Conservation (phyloP, 2,888 invertebrate species). For the Volucella zonaria region DNA sequence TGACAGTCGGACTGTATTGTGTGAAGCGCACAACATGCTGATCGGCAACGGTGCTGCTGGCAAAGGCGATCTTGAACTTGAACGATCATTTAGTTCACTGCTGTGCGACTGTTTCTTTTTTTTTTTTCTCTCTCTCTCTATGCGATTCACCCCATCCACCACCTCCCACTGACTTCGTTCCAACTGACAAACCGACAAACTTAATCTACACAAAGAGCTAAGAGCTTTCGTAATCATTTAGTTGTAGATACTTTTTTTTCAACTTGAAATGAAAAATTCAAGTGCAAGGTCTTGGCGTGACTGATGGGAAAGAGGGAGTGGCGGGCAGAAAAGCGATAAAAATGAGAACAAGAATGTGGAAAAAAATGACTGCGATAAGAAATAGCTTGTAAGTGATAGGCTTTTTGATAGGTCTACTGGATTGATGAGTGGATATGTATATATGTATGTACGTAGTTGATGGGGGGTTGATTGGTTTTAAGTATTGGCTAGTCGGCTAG, state of each 20-base stretch:
- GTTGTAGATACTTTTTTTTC: constrained; percentile 34
- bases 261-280: constrained; percentile 46
- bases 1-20: constrained; percentile 31
- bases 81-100: constrained; percentile 61
- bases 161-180: constrained; percentile 8
- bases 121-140: background rate
- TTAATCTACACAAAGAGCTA: constrained; percentile 50
- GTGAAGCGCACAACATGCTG: constrained; percentile 48
- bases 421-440: constrained; percentile 23
- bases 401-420: constrained; percentile 26
- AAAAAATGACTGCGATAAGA: constrained; percentile 29
- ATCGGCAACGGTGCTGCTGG: background rate
- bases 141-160: background rate
- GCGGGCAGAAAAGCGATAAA: constrained; percentile 17
- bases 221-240: constrained; percentile 65
- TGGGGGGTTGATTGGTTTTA: background rate
- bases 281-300: constrained; percentile 61
- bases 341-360: constrained; percentile 10
- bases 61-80: constrained; percentile 71
- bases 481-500: constrained; percentile 7
- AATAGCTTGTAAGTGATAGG: constrained; percentile 10
- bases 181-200: constrained; percentile 40
- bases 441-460: background rate
- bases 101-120: constrained; percentile 15
- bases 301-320: background rate